Evolutionary conservation across 23 tunicate genomes (phyloP).

Genomic region (Ascidia mentula): DNA sequence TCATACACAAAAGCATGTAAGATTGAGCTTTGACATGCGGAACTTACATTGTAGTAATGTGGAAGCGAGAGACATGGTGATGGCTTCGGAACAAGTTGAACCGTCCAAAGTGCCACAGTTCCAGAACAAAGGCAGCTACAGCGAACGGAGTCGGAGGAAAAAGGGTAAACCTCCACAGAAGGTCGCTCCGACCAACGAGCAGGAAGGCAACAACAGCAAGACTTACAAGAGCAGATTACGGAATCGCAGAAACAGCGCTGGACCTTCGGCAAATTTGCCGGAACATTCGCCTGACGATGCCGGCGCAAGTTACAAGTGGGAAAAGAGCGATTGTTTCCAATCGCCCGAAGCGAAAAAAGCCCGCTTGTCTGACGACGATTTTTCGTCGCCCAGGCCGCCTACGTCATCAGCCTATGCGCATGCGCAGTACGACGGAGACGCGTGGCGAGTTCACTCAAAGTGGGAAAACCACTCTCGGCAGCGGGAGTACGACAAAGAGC

Average conservation of each 20-base stretch:
- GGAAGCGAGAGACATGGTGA: conserved; percentile 34
- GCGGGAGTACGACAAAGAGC: background rate
- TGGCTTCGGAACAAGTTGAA: conserved; percentile 47
- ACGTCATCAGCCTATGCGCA: conserved; percentile 1
- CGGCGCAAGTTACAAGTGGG: conserved; percentile 4
- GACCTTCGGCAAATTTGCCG: background rate
- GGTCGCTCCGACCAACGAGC: background rate
- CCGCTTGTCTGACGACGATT: background rate
- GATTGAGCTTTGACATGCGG: background rate
- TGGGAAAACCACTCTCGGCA: background rate
- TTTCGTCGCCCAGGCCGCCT: background rate
- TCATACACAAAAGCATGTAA: background rate
- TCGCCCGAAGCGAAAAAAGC: background rate
- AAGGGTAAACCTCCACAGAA: background rate
- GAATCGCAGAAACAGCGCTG: background rate
- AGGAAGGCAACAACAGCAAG: background rate
- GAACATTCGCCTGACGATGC: background rate
- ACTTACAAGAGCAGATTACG: conserved; percentile 2
- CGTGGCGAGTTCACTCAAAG: background rate
- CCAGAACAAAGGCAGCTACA: conserved; percentile 30
- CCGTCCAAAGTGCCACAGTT: conserved; percentile 63
- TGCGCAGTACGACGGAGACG: background rate
- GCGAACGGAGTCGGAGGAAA: background rate
- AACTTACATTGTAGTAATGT: conserved; percentile 37
- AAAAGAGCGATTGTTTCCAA: background rate